A percentile compares a stretch with the other conserved stretches of the same genome.
Evolutionary conservation across 2,888 invertebrate species (phyloP).

Genomic region (Sarcophaga caerulescens): DNA sequence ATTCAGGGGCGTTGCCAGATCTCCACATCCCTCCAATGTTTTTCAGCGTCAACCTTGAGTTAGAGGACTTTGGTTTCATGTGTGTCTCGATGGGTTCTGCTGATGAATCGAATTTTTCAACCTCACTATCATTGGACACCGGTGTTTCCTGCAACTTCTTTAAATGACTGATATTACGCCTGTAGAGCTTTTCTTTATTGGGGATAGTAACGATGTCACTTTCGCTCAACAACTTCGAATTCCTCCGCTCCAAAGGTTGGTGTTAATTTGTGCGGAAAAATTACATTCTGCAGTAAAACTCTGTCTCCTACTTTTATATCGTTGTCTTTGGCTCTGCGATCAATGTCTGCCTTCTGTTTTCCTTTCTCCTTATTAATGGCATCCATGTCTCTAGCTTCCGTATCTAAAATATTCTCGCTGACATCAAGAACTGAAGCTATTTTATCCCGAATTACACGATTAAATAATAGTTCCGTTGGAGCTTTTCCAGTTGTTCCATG

Average conservation of each 20-base stretch:
- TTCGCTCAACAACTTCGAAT: conserved; percentile 37
- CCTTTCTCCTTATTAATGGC: conserved; percentile 59
- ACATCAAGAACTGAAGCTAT: conserved; percentile 54
- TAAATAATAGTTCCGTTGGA: conserved; percentile 58
- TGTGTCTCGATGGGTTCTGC: too few relatives aligned
- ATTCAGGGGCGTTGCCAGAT: too few relatives aligned
- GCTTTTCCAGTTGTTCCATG: conserved; percentile 67
- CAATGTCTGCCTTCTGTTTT: conserved; percentile 49
- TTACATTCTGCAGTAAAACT: conserved; percentile 47
- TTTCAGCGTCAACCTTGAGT: too few relatives aligned
- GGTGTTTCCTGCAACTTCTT: too few relatives aligned
- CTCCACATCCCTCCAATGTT: too few relatives aligned
- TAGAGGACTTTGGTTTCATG: too few relatives aligned
- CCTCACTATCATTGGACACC: too few relatives aligned
- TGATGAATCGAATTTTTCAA: too few relatives aligned
- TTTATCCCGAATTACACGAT: conserved; percentile 57
- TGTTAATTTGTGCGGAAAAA: conserved; percentile 50
- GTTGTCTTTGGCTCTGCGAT: conserved; percentile 34
- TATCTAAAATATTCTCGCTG: conserved; percentile 49
- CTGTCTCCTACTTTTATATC: conserved; percentile 53
- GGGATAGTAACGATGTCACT: conserved; percentile 44
- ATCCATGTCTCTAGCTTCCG: conserved; percentile 46
- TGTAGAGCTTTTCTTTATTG: too few relatives aligned
- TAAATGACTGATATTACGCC: too few relatives aligned
- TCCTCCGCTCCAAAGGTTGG: conserved; percentile 48